Percentiles rank a stretch among this genome's conserved stretches.
Evolutionary conservation across 2,113 vertebrate genomes (phyloP).

Genomic region (Sander vitreus): DNA sequence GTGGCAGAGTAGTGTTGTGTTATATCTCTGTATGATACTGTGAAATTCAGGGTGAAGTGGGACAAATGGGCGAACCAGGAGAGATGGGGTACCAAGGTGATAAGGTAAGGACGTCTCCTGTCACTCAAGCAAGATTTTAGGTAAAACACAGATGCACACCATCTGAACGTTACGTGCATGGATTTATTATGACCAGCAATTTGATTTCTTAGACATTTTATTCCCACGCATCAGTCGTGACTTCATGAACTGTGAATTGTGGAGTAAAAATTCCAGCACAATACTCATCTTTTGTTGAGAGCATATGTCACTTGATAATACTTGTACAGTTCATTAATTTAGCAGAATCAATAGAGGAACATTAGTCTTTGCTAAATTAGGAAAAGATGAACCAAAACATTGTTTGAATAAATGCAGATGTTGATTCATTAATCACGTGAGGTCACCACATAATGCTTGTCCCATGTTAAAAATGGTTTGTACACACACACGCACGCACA

Average conservation of each 20-base stretch:
- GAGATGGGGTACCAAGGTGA: conserved; percentile 94
- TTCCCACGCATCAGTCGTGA: not conserved
- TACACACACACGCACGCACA: not conserved
- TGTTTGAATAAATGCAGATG: conserved; percentile 25
- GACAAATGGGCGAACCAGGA: conserved; percentile 90
- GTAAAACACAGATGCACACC: not conserved
- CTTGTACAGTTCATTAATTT: not conserved
- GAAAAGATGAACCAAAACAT: conserved; percentile 10
- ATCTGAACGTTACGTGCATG: not conserved
- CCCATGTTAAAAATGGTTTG: not conserved
- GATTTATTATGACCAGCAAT: not conserved
- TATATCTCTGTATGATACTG: conserved; percentile 85
- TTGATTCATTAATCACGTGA: conserved; percentile 34
- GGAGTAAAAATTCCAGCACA: not conserved
- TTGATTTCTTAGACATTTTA: not conserved
- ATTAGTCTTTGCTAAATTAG: conserved; percentile 3
- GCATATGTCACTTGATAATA: not conserved
- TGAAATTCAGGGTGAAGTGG: conserved; percentile 91
- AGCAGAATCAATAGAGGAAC: not conserved
- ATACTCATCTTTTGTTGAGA: not conserved
- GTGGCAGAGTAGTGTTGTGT: conserved; percentile 63
- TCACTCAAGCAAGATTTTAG: conserved; percentile 20
- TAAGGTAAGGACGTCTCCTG: conserved; percentile 85
- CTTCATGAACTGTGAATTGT: not conserved
- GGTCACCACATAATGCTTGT: conserved; percentile 4